Conservation (phyloP, 2,888 invertebrate species). For the Luperina nickerlii region DNA sequence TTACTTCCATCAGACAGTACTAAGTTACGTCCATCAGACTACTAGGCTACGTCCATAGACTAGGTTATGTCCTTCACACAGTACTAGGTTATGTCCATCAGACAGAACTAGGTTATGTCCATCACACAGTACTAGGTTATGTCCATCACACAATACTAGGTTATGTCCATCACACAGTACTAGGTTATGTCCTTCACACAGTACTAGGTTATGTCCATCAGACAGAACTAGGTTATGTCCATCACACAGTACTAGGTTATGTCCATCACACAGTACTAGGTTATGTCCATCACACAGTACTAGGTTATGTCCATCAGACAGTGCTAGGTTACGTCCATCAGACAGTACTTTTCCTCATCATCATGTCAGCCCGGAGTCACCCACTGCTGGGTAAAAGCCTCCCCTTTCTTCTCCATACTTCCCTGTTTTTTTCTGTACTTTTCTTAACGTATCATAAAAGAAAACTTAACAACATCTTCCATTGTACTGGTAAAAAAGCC, state of each 20-base stretch:
- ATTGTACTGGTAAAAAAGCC: conserved; percentile 21
- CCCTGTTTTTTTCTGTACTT: not conserved
- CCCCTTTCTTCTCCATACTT: too few relatives aligned
- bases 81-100: conserved; percentile 4
- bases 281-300: too few relatives aligned
- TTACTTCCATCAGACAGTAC: conserved; percentile 7
- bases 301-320: too few relatives aligned
- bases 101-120: not conserved
- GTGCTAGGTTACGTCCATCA: not conserved
- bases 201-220: not conserved
- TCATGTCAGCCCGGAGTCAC: too few relatives aligned
- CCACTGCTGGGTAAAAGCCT: too few relatives aligned
- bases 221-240: not conserved
- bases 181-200: conserved; percentile 1
- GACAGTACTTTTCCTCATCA: not conserved
- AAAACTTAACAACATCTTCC: not conserved
- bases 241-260: not conserved
- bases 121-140: too few relatives aligned
- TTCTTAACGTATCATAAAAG: conserved; percentile 23
- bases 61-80: not conserved
- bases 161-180: conserved; percentile 1
- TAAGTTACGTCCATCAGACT: not conserved
- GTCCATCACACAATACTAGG: too few relatives aligned
- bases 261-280: conserved; percentile 4
- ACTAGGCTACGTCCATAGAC: conserved; percentile 1